phyloP scores from a whole-genome alignment of 1,140 invertebrate genomes.

The Eueides isabella region DNA sequence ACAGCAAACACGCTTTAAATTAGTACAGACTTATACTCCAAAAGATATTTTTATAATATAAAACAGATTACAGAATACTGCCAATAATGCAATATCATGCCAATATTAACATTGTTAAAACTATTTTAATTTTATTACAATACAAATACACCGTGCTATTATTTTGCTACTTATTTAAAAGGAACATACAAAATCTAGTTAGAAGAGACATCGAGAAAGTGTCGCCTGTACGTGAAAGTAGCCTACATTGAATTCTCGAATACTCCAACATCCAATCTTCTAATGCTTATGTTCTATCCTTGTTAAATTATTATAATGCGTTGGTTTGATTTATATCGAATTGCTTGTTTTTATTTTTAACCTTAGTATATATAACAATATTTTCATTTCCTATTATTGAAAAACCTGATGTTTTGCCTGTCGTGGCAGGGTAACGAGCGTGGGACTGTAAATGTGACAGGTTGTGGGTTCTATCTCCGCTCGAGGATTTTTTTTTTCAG shows the following conservation, averaged over 20 bases:
- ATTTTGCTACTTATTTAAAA: conserved; percentile 12
- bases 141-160: background rate
- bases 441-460: no score
- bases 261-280: conserved; percentile 17
- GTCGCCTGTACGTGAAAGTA: conserved; percentile 33
- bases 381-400: background rate
- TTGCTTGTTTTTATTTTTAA: background rate
- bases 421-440: no score
- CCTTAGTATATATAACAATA: background rate
- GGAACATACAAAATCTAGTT: conserved; percentile 27
- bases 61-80: background rate
- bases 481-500: no score
- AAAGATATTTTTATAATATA: no score
- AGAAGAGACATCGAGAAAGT: conserved; percentile 26
- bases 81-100: background rate
- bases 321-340: background rate
- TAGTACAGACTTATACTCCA: no score
- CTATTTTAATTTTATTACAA: background rate
- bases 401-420: no score
- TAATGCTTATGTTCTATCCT: conserved; percentile 19
- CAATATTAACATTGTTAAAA: background rate
- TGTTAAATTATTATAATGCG: background rate
- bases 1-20: no score
- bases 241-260: conserved; percentile 34
- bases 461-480: no score